phyloP scores from a whole-genome alignment of 2,113 vertebrate species.

The Rhynchomys soricoides region DNA sequence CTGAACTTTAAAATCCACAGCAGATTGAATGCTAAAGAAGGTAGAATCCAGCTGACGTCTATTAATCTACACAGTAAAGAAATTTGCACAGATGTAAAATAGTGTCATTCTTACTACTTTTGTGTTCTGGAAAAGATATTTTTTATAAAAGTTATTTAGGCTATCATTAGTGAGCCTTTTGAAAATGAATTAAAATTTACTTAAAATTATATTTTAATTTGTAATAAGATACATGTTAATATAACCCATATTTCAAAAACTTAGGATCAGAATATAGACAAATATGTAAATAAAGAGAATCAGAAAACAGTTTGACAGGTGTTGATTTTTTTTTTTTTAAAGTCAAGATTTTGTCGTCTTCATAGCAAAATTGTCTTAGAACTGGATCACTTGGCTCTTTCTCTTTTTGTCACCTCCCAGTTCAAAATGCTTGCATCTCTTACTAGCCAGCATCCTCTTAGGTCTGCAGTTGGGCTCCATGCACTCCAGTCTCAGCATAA shows the following conservation, averaged over 20 bases:
- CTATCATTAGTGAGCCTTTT: conserved; percentile 32
- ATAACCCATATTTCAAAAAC: neutral
- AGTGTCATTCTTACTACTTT: conserved; percentile 11
- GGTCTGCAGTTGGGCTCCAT: no score
- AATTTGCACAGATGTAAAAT: conserved; percentile 42
- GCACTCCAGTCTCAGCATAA: no score
- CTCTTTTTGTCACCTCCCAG: no score
- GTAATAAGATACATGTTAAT: neutral
- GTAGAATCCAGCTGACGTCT: neutral
- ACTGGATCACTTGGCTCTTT: no score
- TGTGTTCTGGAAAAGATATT: conserved; percentile 45
- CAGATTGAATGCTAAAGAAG: conserved; percentile 27
- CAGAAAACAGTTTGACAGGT: conserved; percentile 14
- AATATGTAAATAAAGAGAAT: conserved; percentile 11
- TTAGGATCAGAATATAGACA: neutral
- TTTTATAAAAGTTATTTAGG: conserved; percentile 41
- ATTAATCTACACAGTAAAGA: conserved; percentile 24
- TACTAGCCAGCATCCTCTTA: no score
- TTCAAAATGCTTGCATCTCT: no score
- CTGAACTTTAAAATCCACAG: neutral
- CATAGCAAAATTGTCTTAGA: no score
- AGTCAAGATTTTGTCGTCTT: no score
- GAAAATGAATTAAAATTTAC: conserved; percentile 45
- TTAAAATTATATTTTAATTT: conserved; percentile 43
- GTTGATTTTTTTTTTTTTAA: conserved; percentile 10